These are phyloP conservation scores for Pyrgus malvae DNA, from an alignment of 2,888 invertebrate species.

Conservation along the genomic window DNA sequence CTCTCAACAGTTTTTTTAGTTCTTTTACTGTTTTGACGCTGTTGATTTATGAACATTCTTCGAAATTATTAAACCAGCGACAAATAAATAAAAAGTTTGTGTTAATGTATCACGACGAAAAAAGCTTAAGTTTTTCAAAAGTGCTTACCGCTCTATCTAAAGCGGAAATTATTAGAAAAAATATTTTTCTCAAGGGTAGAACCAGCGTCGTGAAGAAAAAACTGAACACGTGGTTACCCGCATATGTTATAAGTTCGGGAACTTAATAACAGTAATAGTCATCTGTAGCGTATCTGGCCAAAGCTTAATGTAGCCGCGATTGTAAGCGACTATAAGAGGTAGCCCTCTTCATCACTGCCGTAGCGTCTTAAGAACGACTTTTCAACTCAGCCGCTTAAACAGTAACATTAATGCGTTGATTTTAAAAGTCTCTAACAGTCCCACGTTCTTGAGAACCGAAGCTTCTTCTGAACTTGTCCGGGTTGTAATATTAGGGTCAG, in stretches of 20 bases:
- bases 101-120: not conserved
- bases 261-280: slow-evolving; percentile 50
- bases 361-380: slow-evolving; percentile 38
- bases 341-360: not conserved
- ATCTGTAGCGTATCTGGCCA: slow-evolving; percentile 49
- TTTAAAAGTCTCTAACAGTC: slow-evolving; percentile 4
- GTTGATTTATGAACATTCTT: slow-evolving; percentile 7
- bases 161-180: slow-evolving; percentile 37
- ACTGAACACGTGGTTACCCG: slow-evolving; percentile 69
- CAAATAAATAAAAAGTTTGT: not conserved
- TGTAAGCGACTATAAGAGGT: slow-evolving; percentile 12
- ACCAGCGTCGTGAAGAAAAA: slow-evolving; percentile 45
- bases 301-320: slow-evolving; percentile 18
- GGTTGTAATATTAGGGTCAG: slow-evolving; percentile 61
- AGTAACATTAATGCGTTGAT: slow-evolving; percentile 19
- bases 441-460: slow-evolving; percentile 4
- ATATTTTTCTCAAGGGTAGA: slow-evolving; percentile 46
- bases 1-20: not conserved
- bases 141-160: not conserved
- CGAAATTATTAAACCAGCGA: not conserved
- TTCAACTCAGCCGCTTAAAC: slow-evolving; percentile 42
- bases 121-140: not conserved
- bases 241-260: slow-evolving; percentile 50
- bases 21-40: slow-evolving; percentile 1
- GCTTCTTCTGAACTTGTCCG: slow-evolving; percentile 17